Evolutionary conservation across 2,797 vertebrate genomes (phyloP), one percentile per base, ranked within the genome.

Genomic region (Intellagama lesueurii): DNA sequence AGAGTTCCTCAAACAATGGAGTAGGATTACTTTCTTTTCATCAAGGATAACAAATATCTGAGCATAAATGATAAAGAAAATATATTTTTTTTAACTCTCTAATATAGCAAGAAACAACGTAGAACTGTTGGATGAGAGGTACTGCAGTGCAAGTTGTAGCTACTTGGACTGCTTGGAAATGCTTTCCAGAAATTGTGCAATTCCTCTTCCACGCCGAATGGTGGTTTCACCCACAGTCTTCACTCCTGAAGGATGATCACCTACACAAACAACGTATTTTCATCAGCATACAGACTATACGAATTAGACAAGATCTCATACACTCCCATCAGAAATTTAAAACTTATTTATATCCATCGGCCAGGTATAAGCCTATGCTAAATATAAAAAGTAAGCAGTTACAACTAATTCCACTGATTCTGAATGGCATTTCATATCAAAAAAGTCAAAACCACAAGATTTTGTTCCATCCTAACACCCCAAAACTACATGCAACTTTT

Each of bases 131-230:
- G 35, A 89, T 35, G 78, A 35, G 66, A 83, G 52, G 28, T 83
- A 80, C 32, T 87, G 30, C 24, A 66, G 6, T 88, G 92, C 73
- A 94, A 70, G 0, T 85, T 92, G 83, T 92, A 80, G 91, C 70
- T 88, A 47, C 1, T 73, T 30, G 91, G 40, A 86, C 1, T 93
- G 83, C 76, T 85, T 89, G 86, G 89, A 44, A 4, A 73, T 75
- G 88, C 83, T 95, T 77, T 92, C 94, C 72, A 96, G 88, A 64
- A 97, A 86, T 1, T 91, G 93, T 49, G 88, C 96, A 52, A 97
- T 95, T 90, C 96, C 97, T 96, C 97, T 95, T 92, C 97, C 97
- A 81, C 94, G 89, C 26, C 90, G 87, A n/a, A 4, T 88, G 85
- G 78, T 93, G 24, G 44, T 52, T 64, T 70, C 92, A 89, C 84